Conservation (phyloP, 2,888 invertebrate species). For the Orgyia antiqua region DNA sequence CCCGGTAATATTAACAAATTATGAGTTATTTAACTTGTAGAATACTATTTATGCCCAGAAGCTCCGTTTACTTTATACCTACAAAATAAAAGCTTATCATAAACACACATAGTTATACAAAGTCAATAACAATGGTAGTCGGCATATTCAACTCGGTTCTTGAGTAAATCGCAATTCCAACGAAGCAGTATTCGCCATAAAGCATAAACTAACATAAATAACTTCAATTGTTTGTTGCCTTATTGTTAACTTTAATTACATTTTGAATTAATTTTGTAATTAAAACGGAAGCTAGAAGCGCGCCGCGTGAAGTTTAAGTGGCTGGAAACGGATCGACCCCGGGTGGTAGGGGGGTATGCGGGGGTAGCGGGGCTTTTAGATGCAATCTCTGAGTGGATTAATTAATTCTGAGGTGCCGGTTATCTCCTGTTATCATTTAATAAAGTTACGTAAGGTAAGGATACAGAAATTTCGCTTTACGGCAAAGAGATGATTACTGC, state of each 20-base stretch:
- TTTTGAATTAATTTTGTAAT: slow-evolving; percentile 80
- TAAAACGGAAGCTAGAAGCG: slow-evolving; percentile 79
- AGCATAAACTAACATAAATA: slow-evolving; percentile 79
- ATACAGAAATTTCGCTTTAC: slow-evolving; percentile 54
- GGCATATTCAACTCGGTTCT: slow-evolving; percentile 22
- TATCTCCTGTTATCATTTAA: slow-evolving; percentile 77
- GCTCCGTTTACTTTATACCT: no score
- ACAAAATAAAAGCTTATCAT: no score
- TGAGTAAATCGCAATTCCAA: slow-evolving; percentile 52
- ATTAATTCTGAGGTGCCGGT: slow-evolving; percentile 78
- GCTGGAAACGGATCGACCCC: slow-evolving; percentile 76
- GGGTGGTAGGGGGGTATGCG: slow-evolving; percentile 40
- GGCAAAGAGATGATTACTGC: slow-evolving; percentile 31
- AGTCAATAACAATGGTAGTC: no score
- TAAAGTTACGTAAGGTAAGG: slow-evolving; percentile 69
- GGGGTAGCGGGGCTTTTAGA: slow-evolving; percentile 61
- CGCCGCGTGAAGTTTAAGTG: slow-evolving; percentile 78
- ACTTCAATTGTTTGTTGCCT: slow-evolving; percentile 79
- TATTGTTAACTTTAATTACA: slow-evolving; percentile 80
- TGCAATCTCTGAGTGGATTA: slow-evolving; percentile 79
- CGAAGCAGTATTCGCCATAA: slow-evolving; percentile 56
- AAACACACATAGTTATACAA: no score
- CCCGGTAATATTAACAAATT: no score
- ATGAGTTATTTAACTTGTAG: no score
- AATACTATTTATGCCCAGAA: no score